Percentiles rank a stretch among this genome's conserved stretches.
Conservation (phyloP, 2,797 vertebrate genomes). For the Liasis olivaceus region DNA sequence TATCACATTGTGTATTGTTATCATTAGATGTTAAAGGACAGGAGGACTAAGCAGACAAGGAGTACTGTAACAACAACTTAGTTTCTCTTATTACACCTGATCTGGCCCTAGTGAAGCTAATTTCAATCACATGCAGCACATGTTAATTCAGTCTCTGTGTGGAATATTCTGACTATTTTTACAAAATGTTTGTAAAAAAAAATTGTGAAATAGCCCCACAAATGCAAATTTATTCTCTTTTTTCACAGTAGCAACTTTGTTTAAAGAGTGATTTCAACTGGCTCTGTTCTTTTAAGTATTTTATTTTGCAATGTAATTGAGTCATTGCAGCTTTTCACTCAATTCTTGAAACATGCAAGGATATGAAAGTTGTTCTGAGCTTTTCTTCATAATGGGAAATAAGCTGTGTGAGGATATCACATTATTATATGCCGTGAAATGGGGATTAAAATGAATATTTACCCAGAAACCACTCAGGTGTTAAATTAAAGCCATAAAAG, state of each 20-base stretch:
- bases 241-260: conserved; percentile 34
- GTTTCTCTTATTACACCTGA: background rate
- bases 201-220: conserved; percentile 23
- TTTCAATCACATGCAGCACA: background rate
- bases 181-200: conserved; percentile 24
- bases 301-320: conserved; percentile 30
- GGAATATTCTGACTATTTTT: background rate
- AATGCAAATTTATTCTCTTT: conserved; percentile 29
- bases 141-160: background rate
- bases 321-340: conserved; percentile 52
- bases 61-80: background rate
- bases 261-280: conserved; percentile 40
- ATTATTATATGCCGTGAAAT: conserved; percentile 59
- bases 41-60: background rate
- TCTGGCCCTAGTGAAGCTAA: background rate
- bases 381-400: conserved; percentile 54
- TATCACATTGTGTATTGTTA: background rate
- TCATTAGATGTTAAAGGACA: background rate
- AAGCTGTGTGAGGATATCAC: conserved; percentile 50
- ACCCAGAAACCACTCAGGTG: conserved; percentile 69
- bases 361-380: conserved; percentile 59
- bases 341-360: conserved; percentile 48
- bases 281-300: background rate
- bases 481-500: conserved; percentile 68
- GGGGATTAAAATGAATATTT: conserved; percentile 62